Evolutionary conservation across 2,113 vertebrate species (phyloP), one percentile per base, ranked within the genome.

Genomic region (Apus apus): DNA sequence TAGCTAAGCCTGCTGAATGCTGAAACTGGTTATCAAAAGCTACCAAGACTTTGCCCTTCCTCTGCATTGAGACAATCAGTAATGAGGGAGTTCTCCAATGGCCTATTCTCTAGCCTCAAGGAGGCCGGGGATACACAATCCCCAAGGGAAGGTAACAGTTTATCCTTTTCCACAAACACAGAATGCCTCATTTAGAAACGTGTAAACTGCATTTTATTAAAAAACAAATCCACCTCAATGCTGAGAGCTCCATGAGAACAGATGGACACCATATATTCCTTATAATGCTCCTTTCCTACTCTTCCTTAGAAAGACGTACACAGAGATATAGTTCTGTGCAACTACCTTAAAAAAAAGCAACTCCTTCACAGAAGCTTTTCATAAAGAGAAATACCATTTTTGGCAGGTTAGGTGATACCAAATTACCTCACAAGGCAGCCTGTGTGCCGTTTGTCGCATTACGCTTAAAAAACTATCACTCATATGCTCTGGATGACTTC

Each of bases 1-100:
- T 99, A 99, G 98, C 98, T 98, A 98, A 99, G 98, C 99, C 99
- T 98, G 98, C 99, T 99, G 99, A 99, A 99, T 98, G 98, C 98
- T 98, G 99, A 99, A 98, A 98, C 98, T 98, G 98, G 99, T 99
- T 99, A 99, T 99, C 99, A 98, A 99, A 98, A 97, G 97, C 98
- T 98, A 98, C 98, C 98, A 98, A 99, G 98, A 99, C 99, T 98
- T 99, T 98, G 98, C 98, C 98, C 98, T 98, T 98, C 98, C 98
- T 98, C 97, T 98, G 98, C 98, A 99, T 99, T 99, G 98, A 99
- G 98, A 99, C 99, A 99, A 99, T 99, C 54, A 64, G 98, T 99
- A 99, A 99, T 99, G 99, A 99, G 99, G 98, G 97, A 98, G 97
- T 98, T 97, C 98, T 98, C 97, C 98, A 98, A 98, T 97, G 97